phyloP scores from a whole-genome alignment of 2,113 vertebrate genomes.

The Sterrhoptilus dennistouni region DNA sequence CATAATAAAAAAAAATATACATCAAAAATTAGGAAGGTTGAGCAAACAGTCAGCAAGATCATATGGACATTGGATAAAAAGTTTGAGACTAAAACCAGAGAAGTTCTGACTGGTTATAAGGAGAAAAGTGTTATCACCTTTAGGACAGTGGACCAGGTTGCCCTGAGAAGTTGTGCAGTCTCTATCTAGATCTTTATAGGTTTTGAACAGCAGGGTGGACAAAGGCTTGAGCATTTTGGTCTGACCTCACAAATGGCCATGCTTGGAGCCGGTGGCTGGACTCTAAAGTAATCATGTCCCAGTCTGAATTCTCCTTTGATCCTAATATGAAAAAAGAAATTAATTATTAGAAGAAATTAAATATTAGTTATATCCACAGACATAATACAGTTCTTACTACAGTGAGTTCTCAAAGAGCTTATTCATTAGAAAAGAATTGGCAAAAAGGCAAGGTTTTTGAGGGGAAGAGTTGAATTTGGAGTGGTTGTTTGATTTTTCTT shows the following conservation, averaged over 20 bases:
- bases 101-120: not conserved
- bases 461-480: not conserved
- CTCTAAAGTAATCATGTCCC: not conserved
- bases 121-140: accelerated
- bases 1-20: not conserved
- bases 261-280: not conserved
- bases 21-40: not conserved
- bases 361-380: not conserved
- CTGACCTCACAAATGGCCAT: not conserved
- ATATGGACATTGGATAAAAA: not conserved
- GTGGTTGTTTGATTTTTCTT: not conserved
- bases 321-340: not conserved
- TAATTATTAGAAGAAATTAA: not conserved
- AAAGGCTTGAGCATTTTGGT: not conserved
- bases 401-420: not conserved
- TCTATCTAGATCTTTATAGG: not conserved
- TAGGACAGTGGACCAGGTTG: not conserved
- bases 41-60: not conserved
- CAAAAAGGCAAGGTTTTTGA: not conserved
- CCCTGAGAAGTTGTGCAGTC: not conserved
- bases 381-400: not conserved
- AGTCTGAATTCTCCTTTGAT: not conserved
- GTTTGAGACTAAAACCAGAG: not conserved
- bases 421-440: not conserved
- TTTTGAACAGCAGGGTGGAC: not conserved